These are phyloP conservation scores for Clytia hemisphaerica DNA, from an alignment of 30 jellyfish, hydroid and myxozoan species.

Conservation along the genomic window DNA sequence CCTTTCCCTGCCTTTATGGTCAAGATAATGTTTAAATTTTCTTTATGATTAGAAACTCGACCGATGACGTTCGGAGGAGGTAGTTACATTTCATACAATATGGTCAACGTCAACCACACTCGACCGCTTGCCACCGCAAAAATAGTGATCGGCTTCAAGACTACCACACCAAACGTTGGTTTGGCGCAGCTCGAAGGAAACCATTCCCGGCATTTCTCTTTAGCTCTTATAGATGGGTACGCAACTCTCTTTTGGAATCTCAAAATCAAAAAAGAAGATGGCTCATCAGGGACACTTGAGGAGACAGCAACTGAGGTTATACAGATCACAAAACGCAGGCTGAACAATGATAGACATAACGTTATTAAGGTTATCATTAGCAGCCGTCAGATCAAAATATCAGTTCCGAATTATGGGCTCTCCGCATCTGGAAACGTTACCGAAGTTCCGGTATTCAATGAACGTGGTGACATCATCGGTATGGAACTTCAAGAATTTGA, in stretches of 20 bases:
- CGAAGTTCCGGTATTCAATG: slow-evolving; percentile 5
- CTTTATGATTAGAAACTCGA: no score
- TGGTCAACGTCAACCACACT: no score
- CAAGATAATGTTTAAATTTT: no score
- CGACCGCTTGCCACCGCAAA: slow-evolving; percentile 26
- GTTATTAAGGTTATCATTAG: slow-evolving; percentile 1
- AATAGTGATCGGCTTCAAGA: slow-evolving; percentile 33
- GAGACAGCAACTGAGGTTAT: slow-evolving; percentile 14
- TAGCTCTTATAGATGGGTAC: slow-evolving; percentile 23
- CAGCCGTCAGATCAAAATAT: slow-evolving; percentile 1
- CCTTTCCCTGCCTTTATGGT: no score
- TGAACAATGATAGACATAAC: slow-evolving; percentile 24
- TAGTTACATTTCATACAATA: no score
- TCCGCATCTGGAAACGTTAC: slow-evolving; percentile 5
- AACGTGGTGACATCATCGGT: neutral
- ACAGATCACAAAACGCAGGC: slow-evolving; percentile 1
- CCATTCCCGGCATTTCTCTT: slow-evolving; percentile 19
- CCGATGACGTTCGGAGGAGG: no score
- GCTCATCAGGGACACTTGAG: neutral
- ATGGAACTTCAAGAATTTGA: slow-evolving; percentile 2
- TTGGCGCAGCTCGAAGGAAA: slow-evolving; percentile 23
- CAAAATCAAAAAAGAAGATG: neutral
- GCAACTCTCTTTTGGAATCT: slow-evolving; percentile 1
- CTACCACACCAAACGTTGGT: slow-evolving; percentile 13
- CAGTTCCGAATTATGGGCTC: slow-evolving; percentile 28